A percentile compares a stretch with the other conserved stretches of the same genome.
These are phyloP conservation scores for Caenorhabditis sinica DNA, from an alignment of 2,888 invertebrate species.

Conservation along the genomic window DNA sequence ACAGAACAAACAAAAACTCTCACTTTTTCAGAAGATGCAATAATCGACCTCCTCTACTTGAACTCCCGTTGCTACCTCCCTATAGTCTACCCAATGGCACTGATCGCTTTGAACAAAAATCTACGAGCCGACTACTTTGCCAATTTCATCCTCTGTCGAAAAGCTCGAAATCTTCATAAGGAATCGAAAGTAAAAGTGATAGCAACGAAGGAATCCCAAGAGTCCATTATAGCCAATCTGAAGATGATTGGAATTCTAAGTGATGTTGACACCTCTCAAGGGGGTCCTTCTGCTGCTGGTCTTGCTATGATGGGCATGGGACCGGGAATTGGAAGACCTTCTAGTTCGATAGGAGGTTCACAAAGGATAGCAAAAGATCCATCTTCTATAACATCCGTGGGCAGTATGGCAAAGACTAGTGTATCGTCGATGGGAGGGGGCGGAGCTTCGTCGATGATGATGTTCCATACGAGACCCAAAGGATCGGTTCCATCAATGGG, in stretches of 20 bases:
- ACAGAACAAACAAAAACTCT: too few species aligned
- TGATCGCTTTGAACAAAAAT: conserved; percentile 37
- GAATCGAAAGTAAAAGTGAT: conserved; percentile 66
- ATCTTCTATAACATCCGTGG: conserved; percentile 19
- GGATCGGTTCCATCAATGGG: conserved; percentile 28
- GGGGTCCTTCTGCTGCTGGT: conserved; percentile 8
- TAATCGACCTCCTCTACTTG: conserved; percentile 34
- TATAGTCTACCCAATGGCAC: conserved; percentile 42
- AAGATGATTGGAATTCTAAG: conserved; percentile 70
- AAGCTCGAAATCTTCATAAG: conserved; percentile 59
- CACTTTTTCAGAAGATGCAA: conserved; percentile 29
- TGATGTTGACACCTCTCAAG: conserved; percentile 49
- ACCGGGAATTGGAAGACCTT: not conserved
- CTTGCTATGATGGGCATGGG: conserved; percentile 33
- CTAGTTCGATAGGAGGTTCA: not conserved
- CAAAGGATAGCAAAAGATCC: conserved; percentile 44
- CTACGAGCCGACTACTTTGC: conserved; percentile 51
- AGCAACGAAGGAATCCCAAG: conserved; percentile 65
- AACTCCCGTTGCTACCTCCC: conserved; percentile 35
- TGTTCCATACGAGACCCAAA: conserved; percentile 54
- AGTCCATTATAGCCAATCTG: conserved; percentile 70
- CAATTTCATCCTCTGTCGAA: conserved; percentile 58
- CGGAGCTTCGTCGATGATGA: conserved; percentile 8
- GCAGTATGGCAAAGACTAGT: conserved; percentile 8
- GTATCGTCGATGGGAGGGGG: not conserved